Base-by-base conservation (phyloP, 2,888 invertebrate genomes). In the Emmelina monodactyla region DNA sequence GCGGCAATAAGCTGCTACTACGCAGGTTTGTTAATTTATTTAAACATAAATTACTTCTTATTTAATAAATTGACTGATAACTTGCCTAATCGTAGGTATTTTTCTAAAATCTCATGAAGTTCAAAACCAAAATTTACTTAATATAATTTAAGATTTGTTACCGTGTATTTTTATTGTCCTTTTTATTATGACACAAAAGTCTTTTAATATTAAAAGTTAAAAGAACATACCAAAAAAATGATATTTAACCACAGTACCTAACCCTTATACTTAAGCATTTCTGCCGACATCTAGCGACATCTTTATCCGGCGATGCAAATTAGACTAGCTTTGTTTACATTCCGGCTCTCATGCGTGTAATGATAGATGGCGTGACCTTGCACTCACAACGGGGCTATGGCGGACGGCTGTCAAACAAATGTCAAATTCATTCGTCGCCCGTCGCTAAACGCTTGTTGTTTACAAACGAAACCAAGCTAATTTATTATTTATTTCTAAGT, bases 401-500 rank as follows among this genome's bases (percentile, higher is more conserved):
- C 47, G 40, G 44, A 40, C 41, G 40, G 45, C 41, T 51, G 58
- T 58, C 58, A 58, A 47, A 47, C 46, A 51, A 48, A 48, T 43
- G 62, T 65, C 63, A 62, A 34, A n/a, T n/a, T n/a, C n/a, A n/a
- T n/a, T n/a, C 6, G 9, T 11, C 25, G 25, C 11, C 25, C 25
- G 40, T 37, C 55, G 52, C 39, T 44, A n/a, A n/a, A n/a, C n/a
- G 58, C 53, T 53, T 65, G 52, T 67, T 75, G 71, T 73, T 62
- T 63, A 71, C 70, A 72, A 72, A 61, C 62, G 53, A 55, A 66
- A 55, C 67, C 70, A 72, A 76, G 73, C 75, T 67, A 69, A 70
- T 73, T 65, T 72, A 70, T 72, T 73, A 75, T 73, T 76, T 69
- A 72, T 51, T 69, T 62, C 58, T 25, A 11, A 4, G 25, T 3